These are phyloP conservation scores for Vannuccia rotundouncinata DNA, from an alignment of 2,888 invertebrate genomes.

Conservation along the genomic window DNA sequence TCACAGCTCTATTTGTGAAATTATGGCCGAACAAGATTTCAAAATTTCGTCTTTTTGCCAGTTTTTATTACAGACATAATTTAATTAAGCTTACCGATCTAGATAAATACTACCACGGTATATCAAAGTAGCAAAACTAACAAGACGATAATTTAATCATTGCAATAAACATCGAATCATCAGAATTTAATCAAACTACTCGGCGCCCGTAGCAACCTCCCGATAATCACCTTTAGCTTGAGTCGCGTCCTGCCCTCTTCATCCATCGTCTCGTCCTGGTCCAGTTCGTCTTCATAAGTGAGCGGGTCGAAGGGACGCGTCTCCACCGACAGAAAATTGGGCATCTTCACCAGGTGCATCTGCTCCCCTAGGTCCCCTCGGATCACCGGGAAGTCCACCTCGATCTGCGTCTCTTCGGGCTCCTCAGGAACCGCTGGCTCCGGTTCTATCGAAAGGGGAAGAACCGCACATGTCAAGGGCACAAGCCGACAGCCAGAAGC, in stretches of 20 bases:
- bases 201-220: too few relatives aligned
- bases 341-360: slow-evolving; percentile 88
- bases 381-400: slow-evolving; percentile 92
- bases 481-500: too few relatives aligned
- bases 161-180: too few relatives aligned
- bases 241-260: slow-evolving; percentile 85
- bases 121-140: neutral
- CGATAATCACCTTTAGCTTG: slow-evolving; percentile 60
- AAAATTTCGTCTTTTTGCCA: too few relatives aligned
- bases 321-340: slow-evolving; percentile 95
- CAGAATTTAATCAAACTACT: too few relatives aligned
- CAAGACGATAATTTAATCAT: too few relatives aligned
- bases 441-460: neutral
- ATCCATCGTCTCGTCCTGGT: slow-evolving; percentile 92
- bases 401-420: slow-evolving; percentile 83
- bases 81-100: too few relatives aligned
- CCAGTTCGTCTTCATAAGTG: slow-evolving; percentile 95
- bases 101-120: too few relatives aligned
- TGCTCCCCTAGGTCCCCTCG: slow-evolving; percentile 75
- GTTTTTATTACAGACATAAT: too few relatives aligned
- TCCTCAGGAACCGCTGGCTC: slow-evolving; percentile 45
- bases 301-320: slow-evolving; percentile 87
- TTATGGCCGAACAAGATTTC: too few relatives aligned
- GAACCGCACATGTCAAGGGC: neutral
- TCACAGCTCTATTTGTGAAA: too few relatives aligned